phyloP scores from a whole-genome alignment of 2,113 vertebrate species.

The Gymnobelideus leadbeateri region DNA sequence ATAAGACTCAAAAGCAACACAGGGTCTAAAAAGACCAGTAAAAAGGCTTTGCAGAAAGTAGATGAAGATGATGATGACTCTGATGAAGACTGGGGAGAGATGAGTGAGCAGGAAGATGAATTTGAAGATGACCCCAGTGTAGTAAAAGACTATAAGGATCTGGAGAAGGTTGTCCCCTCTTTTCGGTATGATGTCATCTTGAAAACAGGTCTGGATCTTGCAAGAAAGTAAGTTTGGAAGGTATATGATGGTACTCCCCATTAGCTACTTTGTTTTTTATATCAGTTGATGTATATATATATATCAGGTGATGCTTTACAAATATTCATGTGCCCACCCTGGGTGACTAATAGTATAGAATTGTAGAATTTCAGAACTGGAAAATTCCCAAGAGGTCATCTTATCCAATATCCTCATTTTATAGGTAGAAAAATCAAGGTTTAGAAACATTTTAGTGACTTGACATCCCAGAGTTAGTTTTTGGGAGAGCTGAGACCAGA shows the following conservation, averaged over 20 bases:
- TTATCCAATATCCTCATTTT: constrained; percentile 3
- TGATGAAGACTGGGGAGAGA: constrained; percentile 76
- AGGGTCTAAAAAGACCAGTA: constrained; percentile 85
- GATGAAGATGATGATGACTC: constrained; percentile 85
- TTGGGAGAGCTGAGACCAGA: not conserved
- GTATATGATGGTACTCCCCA: not conserved
- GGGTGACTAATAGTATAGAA: not conserved
- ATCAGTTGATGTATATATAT: not conserved
- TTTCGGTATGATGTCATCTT: constrained; percentile 93
- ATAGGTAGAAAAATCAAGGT: constrained; percentile 12
- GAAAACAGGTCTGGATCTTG: constrained; percentile 92
- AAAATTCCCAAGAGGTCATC: not conserved
- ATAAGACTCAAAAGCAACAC: constrained; percentile 91
- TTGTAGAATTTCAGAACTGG: not conserved
- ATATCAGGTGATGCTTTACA: not conserved
- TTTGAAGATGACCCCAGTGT: constrained; percentile 81
- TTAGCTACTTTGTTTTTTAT: not conserved
- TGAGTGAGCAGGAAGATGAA: constrained; percentile 88
- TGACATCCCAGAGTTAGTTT: not conserved
- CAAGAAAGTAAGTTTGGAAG: constrained; percentile 92
- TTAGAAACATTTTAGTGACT: constrained; percentile 5
- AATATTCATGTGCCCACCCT: not conserved
- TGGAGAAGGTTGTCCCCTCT: constrained; percentile 92
- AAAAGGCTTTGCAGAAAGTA: constrained; percentile 77
- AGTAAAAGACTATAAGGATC: constrained; percentile 93